Base-by-base conservation (phyloP, 2,113 vertebrate genomes). In the Myotis lucifugus region DNA sequence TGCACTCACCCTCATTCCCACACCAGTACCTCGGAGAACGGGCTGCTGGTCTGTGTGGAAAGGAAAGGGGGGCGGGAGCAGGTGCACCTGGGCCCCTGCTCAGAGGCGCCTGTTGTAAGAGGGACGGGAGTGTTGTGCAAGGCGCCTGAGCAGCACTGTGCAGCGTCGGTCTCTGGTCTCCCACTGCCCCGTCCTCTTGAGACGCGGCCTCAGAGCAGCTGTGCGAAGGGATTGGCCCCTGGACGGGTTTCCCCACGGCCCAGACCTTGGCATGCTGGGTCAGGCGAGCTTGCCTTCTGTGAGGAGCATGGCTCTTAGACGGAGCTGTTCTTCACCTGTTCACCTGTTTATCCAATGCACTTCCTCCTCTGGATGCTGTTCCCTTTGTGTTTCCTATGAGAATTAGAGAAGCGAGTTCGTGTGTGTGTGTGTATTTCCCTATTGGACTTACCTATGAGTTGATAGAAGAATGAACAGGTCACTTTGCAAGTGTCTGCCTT, bases 401-500 rank as follows among this genome's bases (percentile, higher is more conserved):
- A 88, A 29, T 83, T 85, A 14, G 13, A 56, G 54, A 85, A n/a
- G 37, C 25, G 42, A 90, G 50, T 25, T 72, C 25, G 69, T 91
- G 1, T 50, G n/a, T n/a, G 56, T 50, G n/a, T n/a, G 56, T 27
- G 59, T 64, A 4, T 72, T 94, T 95, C 89, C 12, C 11, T 73
- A 54, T 95, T 83, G 74, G 27, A 3, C 23, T 95, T 90, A 81
- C 91, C 89, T 74, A 79, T 86, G 91, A 96, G 59, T 37, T 0
- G 4, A 37, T 66, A 70, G 46, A 69, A 96, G 79, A 95, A 52
- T 14, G 90, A 88, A 59, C 50, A 69, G 29, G 88, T 59, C 46
- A 4, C 93, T 78, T 92, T 91, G 94, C 69, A 40, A 66, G 21
- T 88, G 25, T 87, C 88, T 96, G 84, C 73, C 85, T 78, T 69